phyloP scores from a whole-genome alignment of 2,113 vertebrate genomes.

The Micronycteris hirsuta region DNA sequence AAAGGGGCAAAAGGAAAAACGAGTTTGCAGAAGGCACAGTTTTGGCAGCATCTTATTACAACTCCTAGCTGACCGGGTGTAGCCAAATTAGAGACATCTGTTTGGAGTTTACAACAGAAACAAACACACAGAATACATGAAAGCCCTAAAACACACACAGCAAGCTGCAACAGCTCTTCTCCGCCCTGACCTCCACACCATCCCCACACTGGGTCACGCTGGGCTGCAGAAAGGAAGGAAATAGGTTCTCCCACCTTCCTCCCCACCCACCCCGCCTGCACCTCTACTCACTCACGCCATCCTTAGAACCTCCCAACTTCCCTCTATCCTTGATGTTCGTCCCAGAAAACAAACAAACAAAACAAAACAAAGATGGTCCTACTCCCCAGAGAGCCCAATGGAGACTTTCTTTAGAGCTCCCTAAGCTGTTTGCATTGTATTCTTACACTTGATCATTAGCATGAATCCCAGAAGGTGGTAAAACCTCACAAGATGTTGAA shows the following conservation, averaged over 20 bases:
- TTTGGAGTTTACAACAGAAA: slow-evolving; percentile 48
- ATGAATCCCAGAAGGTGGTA: not conserved
- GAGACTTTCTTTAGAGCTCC: not conserved
- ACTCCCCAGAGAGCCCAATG: not conserved
- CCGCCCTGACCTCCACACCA: not conserved
- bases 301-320: not conserved
- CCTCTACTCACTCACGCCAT: not conserved
- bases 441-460: not conserved
- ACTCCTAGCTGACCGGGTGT: not conserved
- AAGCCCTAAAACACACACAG: not conserved
- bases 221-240: not conserved
- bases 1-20: slow-evolving; percentile 26
- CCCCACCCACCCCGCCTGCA: not conserved
- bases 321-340: not conserved
- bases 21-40: slow-evolving; percentile 16
- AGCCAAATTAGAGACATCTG: slow-evolving; percentile 60
- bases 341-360: not conserved
- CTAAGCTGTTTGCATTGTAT: not conserved
- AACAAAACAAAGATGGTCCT: not conserved
- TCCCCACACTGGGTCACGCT: not conserved
- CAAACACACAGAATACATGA: slow-evolving; percentile 26
- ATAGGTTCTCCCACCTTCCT: not conserved
- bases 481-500: not conserved
- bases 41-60: not conserved
- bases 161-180: not conserved